A percentile compares a stretch with the other conserved stretches of the same genome.
These are phyloP conservation scores for Fistularia tabacaria DNA, from an alignment of 2,797 vertebrate genomes.

Conservation along the genomic window DNA sequence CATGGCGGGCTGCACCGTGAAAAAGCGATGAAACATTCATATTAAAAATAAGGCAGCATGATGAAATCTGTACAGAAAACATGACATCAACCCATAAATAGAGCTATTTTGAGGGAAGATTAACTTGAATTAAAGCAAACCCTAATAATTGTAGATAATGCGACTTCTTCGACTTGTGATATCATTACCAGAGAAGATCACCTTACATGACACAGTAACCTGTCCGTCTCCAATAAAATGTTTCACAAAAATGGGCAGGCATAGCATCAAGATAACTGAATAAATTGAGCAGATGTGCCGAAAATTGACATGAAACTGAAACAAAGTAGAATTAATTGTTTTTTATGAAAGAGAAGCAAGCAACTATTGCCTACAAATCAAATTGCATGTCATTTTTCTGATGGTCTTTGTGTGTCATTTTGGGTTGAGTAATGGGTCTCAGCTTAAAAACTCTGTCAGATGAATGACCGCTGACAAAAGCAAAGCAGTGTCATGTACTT, in stretches of 20 bases:
- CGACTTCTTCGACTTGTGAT: too few relatives aligned
- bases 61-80: conserved; percentile 59
- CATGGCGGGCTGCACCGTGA: conserved; percentile 4
- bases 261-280: background rate
- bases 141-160: too few relatives aligned
- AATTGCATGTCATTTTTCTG: background rate
- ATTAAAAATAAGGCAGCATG: conserved; percentile 48
- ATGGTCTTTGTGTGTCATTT: background rate
- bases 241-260: background rate
- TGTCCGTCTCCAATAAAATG: too few relatives aligned
- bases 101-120: conserved; percentile 28
- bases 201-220: too few relatives aligned
- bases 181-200: background rate
- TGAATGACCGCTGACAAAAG: conserved; percentile 54
- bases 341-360: conserved; percentile 8
- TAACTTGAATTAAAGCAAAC: conserved; percentile 16
- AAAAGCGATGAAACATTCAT: conserved; percentile 50
- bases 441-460: conserved; percentile 28
- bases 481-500: conserved; percentile 6
- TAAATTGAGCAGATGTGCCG: background rate
- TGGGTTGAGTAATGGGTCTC: conserved; percentile 26
- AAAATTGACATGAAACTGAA: background rate
- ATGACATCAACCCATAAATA: conserved; percentile 52
- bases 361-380: too few relatives aligned
- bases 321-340: background rate